A percentile compares a stretch with the other conserved stretches of the same genome.
phyloP scores from a whole-genome alignment of 2,888 invertebrate genomes.

The Hedya salicella region DNA sequence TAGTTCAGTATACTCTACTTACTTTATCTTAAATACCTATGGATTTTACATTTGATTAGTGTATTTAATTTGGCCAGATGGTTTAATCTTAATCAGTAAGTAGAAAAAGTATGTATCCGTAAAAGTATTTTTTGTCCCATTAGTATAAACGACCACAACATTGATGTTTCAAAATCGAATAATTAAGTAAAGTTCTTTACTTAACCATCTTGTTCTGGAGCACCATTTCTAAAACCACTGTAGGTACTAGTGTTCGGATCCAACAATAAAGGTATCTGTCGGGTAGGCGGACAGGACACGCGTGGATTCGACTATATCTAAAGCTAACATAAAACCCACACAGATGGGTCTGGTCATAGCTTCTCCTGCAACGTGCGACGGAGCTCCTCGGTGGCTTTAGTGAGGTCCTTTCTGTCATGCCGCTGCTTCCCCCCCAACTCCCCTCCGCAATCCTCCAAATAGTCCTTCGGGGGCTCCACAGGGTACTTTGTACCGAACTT shows the following conservation, averaged over 20 bases:
- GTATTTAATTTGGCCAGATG: neutral
- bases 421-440: conserved; percentile 81
- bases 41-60: neutral
- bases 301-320: conserved; percentile 23
- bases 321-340: conserved; percentile 5
- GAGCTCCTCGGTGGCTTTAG: conserved; percentile 91
- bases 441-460: conserved; percentile 87
- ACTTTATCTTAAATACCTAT: neutral
- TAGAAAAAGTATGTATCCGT: neutral
- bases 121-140: neutral
- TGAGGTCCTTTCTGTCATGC: conserved; percentile 82
- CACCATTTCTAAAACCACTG: neutral
- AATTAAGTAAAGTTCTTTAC: neutral
- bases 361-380: conserved; percentile 90
- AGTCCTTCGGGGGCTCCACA: conserved; percentile 91
- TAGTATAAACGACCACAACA: neutral
- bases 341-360: conserved; percentile 81
- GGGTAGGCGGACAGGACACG: conserved; percentile 17
- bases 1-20: neutral
- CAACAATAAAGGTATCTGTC: neutral
- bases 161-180: neutral
- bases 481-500: conserved; percentile 90
- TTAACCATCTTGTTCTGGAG: neutral
- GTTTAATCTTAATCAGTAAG: neutral
- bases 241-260: neutral